Evolutionary conservation across 2,113 vertebrate species (phyloP), one percentile per base, ranked within the genome.

Genomic region (Callorhinus ursinus): DNA sequence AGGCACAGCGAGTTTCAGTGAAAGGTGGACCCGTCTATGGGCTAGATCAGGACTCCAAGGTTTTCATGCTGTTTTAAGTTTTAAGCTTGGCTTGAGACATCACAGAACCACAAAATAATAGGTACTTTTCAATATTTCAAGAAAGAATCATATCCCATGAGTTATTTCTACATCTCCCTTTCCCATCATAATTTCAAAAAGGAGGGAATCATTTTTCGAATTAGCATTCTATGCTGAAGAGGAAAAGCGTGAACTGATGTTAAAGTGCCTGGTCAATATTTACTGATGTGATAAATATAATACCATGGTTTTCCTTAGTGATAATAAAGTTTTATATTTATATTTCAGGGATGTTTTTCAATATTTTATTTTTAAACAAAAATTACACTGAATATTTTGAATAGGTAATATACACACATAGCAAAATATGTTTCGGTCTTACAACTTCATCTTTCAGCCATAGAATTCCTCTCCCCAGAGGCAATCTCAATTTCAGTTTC

Each of bases 361-460:
- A 42, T 88, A 93, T 83, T 69, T 63, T 81, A 71, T 46, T 61
- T 95, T 67, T 33, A 94, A 90, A 16, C 39, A 63, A 90, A 93
- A 96, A 65, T 51, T 94, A 71, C 21, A 72, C 8, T 42, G 21
- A 79, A 36, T 92, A 87, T 92, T 92, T 51, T 79, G 18, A 82
- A 59, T 39, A 94, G 18, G 24, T 87, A 82, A 91, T 53, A 71
- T 19, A 72, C 5, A 12, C 1, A 76, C 5, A 77, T 13, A 76
- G 51, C 31, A 53, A 80, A 82, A 42, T 12, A 36, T 21, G 39
- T 90, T 59, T 87, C 42, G 90, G 16, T 51, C 26, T 90, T 24
- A 21, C 16, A 51, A 83, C 69, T 76, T 81, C 26, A 51, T 74
- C 63, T 57, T 39, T 80, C 42, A 82, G n/a, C 21, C 16, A 69